A percentile compares a stretch with the other conserved stretches of the same genome.
Evolutionary conservation across 2,888 invertebrate species (phyloP).

Genomic region (Lymantria monacha): DNA sequence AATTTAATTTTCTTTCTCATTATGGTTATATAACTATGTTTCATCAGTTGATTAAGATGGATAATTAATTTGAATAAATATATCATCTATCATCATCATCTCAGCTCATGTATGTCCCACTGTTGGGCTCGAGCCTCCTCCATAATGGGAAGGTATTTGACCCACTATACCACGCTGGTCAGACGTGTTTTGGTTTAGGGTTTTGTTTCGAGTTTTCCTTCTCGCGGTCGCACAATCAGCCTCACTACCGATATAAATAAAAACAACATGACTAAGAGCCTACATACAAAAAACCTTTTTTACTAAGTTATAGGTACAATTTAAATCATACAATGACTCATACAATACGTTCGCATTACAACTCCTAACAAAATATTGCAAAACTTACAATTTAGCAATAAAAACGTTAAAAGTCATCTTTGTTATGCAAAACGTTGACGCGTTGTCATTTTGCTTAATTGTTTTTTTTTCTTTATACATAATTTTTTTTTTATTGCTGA

Average conservation of each 20-base stretch:
- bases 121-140: no score
- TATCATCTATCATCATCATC: no score
- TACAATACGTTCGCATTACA: neutral
- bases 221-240: no score
- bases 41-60: no score
- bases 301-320: neutral
- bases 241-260: neutral
- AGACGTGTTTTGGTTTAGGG: no score
- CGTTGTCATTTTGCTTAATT: neutral
- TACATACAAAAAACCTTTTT: neutral
- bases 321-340: neutral
- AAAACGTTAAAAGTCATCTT: neutral
- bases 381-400: neutral
- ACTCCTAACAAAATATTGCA: neutral
- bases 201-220: no score
- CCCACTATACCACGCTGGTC: no score
- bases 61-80: no score
- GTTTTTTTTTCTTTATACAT: neutral
- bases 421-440: neutral
- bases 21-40: no score
- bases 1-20: no score
- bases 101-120: no score
- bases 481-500: neutral
- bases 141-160: no score
- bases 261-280: neutral